Base-by-base conservation (phyloP, 2,113 vertebrate genomes). In the Plotosus lineatus region DNA sequence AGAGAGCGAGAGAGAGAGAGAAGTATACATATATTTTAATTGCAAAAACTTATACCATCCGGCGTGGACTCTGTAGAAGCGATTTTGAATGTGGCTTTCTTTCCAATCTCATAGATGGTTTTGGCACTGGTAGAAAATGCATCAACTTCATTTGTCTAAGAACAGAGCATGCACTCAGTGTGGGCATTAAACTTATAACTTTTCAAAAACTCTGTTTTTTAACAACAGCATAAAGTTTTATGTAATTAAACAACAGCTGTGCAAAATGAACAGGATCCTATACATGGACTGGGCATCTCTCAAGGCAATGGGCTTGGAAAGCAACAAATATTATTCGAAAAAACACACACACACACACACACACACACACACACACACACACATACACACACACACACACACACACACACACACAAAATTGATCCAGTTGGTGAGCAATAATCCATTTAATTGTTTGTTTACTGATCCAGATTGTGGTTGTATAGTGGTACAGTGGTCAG, bases 61-160 rank as follows among this genome's bases (percentile, higher is more conserved):
- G 83, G 66, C n/a, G 91, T 95, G 0, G 94, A 90, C 91, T 98
- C 97, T 1, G 90, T 93, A 71, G 92, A 95, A 31, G 95, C 95
- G 4, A 97, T 94, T 88, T 96, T 96, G 86, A 98, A 91, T 42
- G 90, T 87, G 1, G 89, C 56, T 2, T 91, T 90, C 87, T 92
- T 96, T 56, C 93, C 94, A 10, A 94, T 90, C 10, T 90, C 89
- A 86, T 97, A 98, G 87, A 98, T 92, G 78, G 88, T 89, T 42
- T 85, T 83, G 53, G 92, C 88, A 4, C 87, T 92, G 87, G 96
- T 86, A 3, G 95, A 95, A 82, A 96, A 91, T 11, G 94, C 95
- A 55, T 98, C 97, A 0, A 87, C 96, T 86, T 95, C 84, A 58
- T 81, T 90, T 68, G 81, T 89, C 97, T 99, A 83, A 71, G 76